Evolutionary conservation across 2,113 vertebrate genomes (phyloP), one percentile per base, ranked within the genome.

Genomic region (Platichthys stellatus): DNA sequence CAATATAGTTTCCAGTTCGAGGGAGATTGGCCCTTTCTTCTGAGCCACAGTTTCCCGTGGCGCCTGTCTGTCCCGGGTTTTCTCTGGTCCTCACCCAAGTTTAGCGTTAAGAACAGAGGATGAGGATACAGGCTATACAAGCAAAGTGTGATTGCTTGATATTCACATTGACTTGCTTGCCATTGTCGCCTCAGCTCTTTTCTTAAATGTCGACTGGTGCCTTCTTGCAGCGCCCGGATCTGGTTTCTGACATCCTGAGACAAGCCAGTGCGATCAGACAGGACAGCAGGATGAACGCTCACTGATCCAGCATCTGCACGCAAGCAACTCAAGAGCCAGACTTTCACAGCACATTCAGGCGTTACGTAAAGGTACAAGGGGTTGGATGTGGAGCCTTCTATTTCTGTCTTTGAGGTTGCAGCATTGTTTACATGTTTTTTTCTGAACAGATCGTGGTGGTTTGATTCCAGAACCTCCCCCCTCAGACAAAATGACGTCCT

Each of bases 401-500:
- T 7, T 12, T 12, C 38, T n/a, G 7, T 53, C 6, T 45, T 61
- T 43, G 17, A 35, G 14, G 47, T 9, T 60, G 26, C 60, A 56
- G 23, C 15, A 8, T 7, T 24, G 21, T 31, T 65, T 0, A 62
- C 13, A 0, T n/a, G 8, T 5, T 66, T 61, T 23, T 63, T 9
- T 75, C 35, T 70, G 10, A 17, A 35, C 21, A 87, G 86, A 63
- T 76, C 2, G 0, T 0, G 35, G 76, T 78, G 85, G 83, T 85
- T 84, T 74, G 76, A 81, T 67, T 60, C 38, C 54, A 72, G 23
- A 77, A 56, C 68, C 77, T 35, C 61, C 63, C 56, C 24, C 51
- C 2, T 0, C 2, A 3, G 38, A 60, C 83, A 91, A 77, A 90
- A 97, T 97, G 96, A 96, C 96, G 20, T 96, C 96, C 74, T 97